Base-by-base conservation (phyloP, 2,888 invertebrate species). In the Caenorhabditis zanzibari region DNA sequence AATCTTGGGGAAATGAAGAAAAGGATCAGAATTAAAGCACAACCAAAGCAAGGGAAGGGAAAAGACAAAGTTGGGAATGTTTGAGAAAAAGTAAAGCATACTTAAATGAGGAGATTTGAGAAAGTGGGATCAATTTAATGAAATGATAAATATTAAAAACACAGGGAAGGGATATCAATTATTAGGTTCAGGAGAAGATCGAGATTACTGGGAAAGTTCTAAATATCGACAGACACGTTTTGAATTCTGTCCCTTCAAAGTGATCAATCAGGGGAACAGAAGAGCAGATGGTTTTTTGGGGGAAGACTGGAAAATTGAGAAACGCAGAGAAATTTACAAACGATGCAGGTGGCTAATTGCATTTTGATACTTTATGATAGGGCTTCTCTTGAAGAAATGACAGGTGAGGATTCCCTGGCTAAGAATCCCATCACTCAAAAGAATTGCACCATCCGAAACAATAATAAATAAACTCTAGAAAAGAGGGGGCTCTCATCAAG, bases 1-100 rank as follows among this genome's bases (percentile, higher is more conserved):
- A 75, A n/a, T n/a, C 44, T 16, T 12, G 41, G 41, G 28, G 52
- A 24, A 26, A 76, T 19, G 12, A 6, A 22, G n/a, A 22, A 16
- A 47, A 16, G 22, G 44, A 59, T 26, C 16, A 54, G 35, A 72
- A 56, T 80, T 80, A 80, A 80, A 80, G 80, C 80, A 80, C 80
- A 80, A 73, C 80, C 80, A 80, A 80, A 80, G 80, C 80, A 41
- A 35, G n/a, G 22, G n/a, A 10, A 52, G 26, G 35, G n/a, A 68
- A 52, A 59, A 63, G 32, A 63, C 35, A 35, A 32, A 41, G 58
- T 52, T 47, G 59, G 59, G 76, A 59, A 69, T 61, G 26, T 58
- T 41, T 35, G 22, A 22, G 58, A 24, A 10, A n/a, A 28, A 35
- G 56, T 68, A 76, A 76, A 76, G 75, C 75, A 66, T 49, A 19